phyloP scores from a whole-genome alignment of 2,113 vertebrate species.

The Lethenteron camtschaticum region DNA sequence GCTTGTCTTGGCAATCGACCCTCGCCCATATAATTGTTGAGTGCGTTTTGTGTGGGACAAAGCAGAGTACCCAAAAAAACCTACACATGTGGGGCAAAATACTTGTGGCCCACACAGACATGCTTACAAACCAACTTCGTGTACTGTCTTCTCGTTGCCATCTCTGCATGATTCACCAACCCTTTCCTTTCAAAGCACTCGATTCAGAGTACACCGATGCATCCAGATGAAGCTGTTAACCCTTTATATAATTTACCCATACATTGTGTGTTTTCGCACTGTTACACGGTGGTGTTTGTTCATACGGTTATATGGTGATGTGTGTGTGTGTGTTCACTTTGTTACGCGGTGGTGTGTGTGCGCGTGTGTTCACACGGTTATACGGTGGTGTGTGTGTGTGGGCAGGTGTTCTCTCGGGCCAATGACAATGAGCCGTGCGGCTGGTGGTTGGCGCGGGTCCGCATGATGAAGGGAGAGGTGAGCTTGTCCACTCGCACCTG shows the following conservation, averaged over 20 bases:
- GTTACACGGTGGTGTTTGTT: not conserved
- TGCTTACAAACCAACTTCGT: no score
- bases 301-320: not conserved
- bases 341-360: not conserved
- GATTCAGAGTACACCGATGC: no score
- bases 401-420: conserved; percentile 58
- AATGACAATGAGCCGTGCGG: conserved; percentile 69
- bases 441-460: conserved; percentile 66
- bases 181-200: no score
- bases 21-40: no score
- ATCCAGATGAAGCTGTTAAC: no score
- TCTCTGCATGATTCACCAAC: no score
- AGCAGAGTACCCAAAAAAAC: no score
- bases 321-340: not conserved
- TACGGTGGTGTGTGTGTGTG: not conserved
- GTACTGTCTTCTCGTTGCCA: no score
- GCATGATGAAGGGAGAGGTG: conserved; percentile 82
- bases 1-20: no score
- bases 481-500: conserved; percentile 15
- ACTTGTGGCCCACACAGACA: no score
- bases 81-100: no score
- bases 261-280: not conserved
- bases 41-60: no score
- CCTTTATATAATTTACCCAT: not conserved
- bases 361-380: not conserved